These are phyloP conservation scores for Falco punctatus DNA, from an alignment of 2,113 vertebrate genomes.

Conservation along the genomic window DNA sequence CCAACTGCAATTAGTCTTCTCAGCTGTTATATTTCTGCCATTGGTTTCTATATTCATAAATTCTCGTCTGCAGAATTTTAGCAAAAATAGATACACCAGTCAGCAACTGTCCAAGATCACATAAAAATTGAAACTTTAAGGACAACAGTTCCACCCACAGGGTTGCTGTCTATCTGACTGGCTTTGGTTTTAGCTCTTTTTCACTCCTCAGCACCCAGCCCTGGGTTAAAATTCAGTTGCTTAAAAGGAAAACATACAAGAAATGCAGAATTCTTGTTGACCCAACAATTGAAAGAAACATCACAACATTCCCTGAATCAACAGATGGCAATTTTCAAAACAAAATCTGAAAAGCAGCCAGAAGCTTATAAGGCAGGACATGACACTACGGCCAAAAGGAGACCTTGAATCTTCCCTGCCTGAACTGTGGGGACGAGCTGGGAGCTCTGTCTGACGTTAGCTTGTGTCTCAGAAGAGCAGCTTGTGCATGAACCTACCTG, in stretches of 20 bases:
- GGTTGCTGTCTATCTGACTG: neutral
- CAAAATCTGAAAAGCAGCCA: conserved; percentile 13
- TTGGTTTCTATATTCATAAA: neutral
- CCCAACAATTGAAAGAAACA: conserved; percentile 14
- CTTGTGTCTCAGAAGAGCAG: neutral
- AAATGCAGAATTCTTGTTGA: conserved; percentile 15
- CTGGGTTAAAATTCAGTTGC: neutral
- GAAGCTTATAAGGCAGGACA: neutral
- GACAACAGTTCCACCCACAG: neutral
- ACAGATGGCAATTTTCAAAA: conserved; percentile 35
- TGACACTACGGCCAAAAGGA: neutral
- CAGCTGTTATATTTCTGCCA: neutral
- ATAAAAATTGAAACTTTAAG: neutral
- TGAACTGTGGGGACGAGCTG: neutral
- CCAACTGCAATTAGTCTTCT: neutral
- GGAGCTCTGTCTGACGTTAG: neutral
- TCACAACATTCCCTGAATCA: conserved; percentile 12
- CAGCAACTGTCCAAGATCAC: neutral
- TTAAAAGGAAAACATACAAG: conserved; percentile 15
- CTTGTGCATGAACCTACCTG: neutral
- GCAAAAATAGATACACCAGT: neutral
- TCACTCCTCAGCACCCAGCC: neutral
- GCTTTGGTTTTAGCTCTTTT: neutral
- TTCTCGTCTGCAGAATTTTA: neutral
- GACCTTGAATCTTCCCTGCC: neutral